Percentiles rank a stretch among this genome's conserved stretches.
These are phyloP conservation scores for Blastobasis lacticolella DNA, from an alignment of 2,888 invertebrate genomes.

Conservation along the genomic window DNA sequence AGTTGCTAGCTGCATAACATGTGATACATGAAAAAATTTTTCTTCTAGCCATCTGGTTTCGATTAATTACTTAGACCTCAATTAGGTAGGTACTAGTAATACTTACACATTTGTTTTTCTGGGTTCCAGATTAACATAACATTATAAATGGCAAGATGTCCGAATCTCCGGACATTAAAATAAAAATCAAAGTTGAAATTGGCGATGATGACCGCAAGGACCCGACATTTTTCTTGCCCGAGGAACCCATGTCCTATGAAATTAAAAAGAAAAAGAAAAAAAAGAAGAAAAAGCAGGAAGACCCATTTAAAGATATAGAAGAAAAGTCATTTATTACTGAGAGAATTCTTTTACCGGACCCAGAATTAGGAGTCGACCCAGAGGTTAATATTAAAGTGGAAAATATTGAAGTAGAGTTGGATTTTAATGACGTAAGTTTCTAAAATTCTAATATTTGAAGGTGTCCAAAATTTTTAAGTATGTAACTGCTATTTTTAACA, in stretches of 20 bases:
- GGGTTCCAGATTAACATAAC: no score
- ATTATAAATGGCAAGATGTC: neutral
- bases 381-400: conserved; percentile 63
- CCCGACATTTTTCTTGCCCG: conserved; percentile 54
- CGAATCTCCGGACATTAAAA: neutral
- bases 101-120: no score
- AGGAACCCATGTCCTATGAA: conserved; percentile 60
- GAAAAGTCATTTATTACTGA: conserved; percentile 19
- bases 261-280: conserved; percentile 53
- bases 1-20: no score
- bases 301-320: conserved; percentile 57
- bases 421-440: conserved; percentile 60
- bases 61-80: no score
- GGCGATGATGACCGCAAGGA: conserved; percentile 35
- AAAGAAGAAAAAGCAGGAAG: conserved; percentile 39
- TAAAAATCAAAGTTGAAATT: conserved; percentile 18
- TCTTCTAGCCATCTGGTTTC: no score
- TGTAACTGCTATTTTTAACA: no score
- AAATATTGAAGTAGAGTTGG: conserved; percentile 60
- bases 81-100: no score
- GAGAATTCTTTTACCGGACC: conserved; percentile 17
- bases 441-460: neutral
- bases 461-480: no score
- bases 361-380: conserved; percentile 32
- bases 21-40: no score